Conservation (phyloP, 2,888 invertebrate genomes). For the Polymixis flavicincta region DNA sequence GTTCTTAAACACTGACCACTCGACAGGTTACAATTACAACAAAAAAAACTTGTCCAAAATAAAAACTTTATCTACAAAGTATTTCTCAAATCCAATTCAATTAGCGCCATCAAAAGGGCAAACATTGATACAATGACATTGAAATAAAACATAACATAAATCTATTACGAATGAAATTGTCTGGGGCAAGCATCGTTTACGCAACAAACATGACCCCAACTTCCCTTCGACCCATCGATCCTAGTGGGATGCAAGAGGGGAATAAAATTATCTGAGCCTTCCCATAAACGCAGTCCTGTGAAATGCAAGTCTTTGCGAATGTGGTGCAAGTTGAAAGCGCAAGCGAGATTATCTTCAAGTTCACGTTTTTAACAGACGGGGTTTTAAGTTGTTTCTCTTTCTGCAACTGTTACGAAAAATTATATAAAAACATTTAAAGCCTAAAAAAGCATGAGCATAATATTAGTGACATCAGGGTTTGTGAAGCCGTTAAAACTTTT, state of each 20-base stretch:
- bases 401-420: neutral
- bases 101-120: slow-evolving; percentile 63
- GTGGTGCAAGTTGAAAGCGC: slow-evolving; percentile 67
- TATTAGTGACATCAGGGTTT: neutral
- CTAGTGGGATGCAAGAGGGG: slow-evolving; percentile 78
- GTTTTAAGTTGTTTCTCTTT: too few species aligned
- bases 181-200: slow-evolving; percentile 83
- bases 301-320: slow-evolving; percentile 73
- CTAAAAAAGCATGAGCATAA: neutral
- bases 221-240: slow-evolving; percentile 79
- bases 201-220: slow-evolving; percentile 82
- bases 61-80: neutral
- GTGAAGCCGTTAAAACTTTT: too few species aligned
- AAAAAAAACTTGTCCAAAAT: too few species aligned
- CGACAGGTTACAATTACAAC: neutral
- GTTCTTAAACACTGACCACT: too few species aligned
- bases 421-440: too few species aligned
- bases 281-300: slow-evolving; percentile 76
- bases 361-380: neutral
- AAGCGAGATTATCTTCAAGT: neutral
- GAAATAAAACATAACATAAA: slow-evolving; percentile 79
- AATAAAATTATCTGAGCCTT: slow-evolving; percentile 85
- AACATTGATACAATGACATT: slow-evolving; percentile 75
- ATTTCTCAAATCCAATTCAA: slow-evolving; percentile 52
- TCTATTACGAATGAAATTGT: slow-evolving; percentile 86